Evolutionary conservation across 2,113 vertebrate species (phyloP), one percentile per base, ranked within the genome.

Genomic region (Limanda limanda): DNA sequence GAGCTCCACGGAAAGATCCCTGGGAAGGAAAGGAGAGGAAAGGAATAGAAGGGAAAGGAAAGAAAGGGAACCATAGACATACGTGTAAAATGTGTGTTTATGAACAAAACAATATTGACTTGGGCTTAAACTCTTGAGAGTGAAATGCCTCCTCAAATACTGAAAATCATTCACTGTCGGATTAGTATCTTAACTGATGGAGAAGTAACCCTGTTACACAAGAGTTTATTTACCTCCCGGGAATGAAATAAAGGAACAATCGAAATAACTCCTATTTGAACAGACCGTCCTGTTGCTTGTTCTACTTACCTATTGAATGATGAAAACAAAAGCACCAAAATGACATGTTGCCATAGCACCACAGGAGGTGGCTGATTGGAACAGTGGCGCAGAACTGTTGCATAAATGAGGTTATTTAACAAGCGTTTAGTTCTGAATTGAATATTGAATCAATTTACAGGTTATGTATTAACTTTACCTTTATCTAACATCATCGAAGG

Each of bases 1-100:
- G 88, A 60, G 93, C 93, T 0, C 94, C 93, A 24, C 94, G 91
- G 93, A 95, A 95, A 68, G 94, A 95, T 24, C 94, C 94, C 94
- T 95, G 83, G 12, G 23, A n/a, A 52, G 7, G 21, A 59, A 23
- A 76, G 37, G 76, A 57, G 51, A 25, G 57, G 61, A 31, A 48
- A 20, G 48, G 68, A 45, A 20, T 47, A 5, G 21, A 59, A 31
- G 74, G 42, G 74, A 57, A 48, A 31, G 54, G 62, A 31, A 42
- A n/a, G 42, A 45, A 17, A 65, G 45, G 56, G 52, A 62, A 71
- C n/a, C 61, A 60, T 0, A 13, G 3, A 42, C 25, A 23, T 0
- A 25, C 9, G 1, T 70, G 48, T 79, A 8, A 51, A 25, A 57
- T 9, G n/a, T 12, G n/a, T 12, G 3, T n/a, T 56, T 1, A 20